Conservation (phyloP, 2,888 invertebrate species). For the Acholoe squamosa region DNA sequence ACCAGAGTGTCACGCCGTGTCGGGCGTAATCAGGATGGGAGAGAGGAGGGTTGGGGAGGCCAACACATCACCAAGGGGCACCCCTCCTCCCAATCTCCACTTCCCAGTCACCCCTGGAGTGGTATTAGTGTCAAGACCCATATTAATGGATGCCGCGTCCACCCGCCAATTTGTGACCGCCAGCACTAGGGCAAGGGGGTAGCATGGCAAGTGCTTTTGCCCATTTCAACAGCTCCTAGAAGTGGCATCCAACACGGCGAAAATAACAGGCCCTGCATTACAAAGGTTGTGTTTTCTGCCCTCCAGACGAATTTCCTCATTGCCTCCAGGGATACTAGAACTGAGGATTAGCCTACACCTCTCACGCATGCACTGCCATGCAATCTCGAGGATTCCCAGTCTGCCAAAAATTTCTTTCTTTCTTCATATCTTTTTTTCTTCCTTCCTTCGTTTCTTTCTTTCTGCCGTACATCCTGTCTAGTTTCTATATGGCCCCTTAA, state of each 20-base stretch:
- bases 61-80: not conserved
- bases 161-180: not conserved
- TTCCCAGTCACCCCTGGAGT: not conserved
- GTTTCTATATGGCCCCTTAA: too few species aligned
- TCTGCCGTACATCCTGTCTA: too few species aligned
- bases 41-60: not conserved
- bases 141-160: not conserved
- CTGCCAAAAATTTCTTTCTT: too few species aligned
- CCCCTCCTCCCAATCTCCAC: too few species aligned
- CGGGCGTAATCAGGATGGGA: not conserved
- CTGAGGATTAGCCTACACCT: not conserved
- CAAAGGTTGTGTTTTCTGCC: not conserved
- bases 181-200: not conserved
- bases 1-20: constrained; percentile 10
- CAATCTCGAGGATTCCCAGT: not conserved
- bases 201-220: not conserved
- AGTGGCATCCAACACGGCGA: not conserved
- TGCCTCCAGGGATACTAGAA: not conserved
- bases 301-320: not conserved
- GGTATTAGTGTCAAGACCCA: constrained; percentile 12
- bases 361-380: not conserved
- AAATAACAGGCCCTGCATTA: not conserved
- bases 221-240: not conserved
- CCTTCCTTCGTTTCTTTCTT: too few species aligned
- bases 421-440: too few species aligned